phyloP scores from a whole-genome alignment of 2,797 vertebrate species.

The Helicolenus hilgendorfi region DNA sequence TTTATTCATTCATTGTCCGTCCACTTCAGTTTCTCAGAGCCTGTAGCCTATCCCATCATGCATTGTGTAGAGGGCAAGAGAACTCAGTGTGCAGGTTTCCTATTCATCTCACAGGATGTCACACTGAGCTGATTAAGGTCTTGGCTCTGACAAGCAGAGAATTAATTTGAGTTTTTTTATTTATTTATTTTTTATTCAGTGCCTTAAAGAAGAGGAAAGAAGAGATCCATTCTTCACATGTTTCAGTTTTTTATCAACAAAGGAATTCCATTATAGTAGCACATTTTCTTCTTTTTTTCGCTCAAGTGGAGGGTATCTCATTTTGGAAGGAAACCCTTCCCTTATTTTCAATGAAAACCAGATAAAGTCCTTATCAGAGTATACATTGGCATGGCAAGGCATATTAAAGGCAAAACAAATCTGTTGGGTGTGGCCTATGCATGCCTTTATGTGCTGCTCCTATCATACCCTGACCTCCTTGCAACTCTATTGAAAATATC shows the following conservation, averaged over 20 bases:
- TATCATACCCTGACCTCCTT: not conserved
- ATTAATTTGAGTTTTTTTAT: not conserved
- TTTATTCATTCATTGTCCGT: not conserved
- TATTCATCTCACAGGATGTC: slow-evolving; percentile 10
- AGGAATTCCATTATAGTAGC: not conserved
- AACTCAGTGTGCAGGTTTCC: not conserved
- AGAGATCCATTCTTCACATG: not conserved
- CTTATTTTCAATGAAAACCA: slow-evolving; percentile 20
- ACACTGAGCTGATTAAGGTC: slow-evolving; percentile 4
- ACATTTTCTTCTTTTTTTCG: not conserved
- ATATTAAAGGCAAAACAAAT: not conserved
- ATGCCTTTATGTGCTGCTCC: not conserved
- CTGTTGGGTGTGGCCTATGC: not conserved
- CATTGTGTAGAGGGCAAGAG: not conserved
- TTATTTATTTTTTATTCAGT: not conserved
- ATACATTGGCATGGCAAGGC: not conserved
- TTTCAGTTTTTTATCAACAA: not conserved
- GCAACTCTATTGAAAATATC: not conserved
- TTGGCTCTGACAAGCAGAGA: slow-evolving; percentile 4
- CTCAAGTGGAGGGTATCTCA: not conserved
- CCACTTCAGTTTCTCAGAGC: not conserved
- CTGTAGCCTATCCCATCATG: not conserved
- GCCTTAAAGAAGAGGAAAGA: not conserved
- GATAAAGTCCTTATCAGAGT: slow-evolving; percentile 9
- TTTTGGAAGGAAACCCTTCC: slow-evolving; percentile 22